Base-by-base conservation (phyloP, 2,888 invertebrate genomes). In the Nomada goodeniana region DNA sequence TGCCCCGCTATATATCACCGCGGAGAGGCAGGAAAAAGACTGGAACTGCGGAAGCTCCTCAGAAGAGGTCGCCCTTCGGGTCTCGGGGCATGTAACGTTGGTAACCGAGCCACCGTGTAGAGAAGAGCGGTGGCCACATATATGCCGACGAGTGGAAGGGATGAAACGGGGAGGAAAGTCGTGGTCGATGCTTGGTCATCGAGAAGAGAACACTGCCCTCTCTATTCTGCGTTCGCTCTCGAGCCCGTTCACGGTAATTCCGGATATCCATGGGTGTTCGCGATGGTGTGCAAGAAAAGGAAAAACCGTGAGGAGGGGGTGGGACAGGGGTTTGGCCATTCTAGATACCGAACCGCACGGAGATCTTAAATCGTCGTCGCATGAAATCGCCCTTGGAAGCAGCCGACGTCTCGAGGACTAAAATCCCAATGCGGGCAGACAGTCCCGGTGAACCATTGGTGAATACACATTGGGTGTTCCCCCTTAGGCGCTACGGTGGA, bases 1-100 rank as follows among this genome's bases (percentile, higher is more conserved):
- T 87, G 87, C 84, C 82, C 86, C 71, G 76, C 90, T 87, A 91
- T 91, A 91, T 90, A 89, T 91, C 90, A 88, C 73, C 72, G 75
- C 42, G 81, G 72, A 79, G 61, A 78, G 72, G 67, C 69, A 57
- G 71, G 81, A 70, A 80, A 80, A 80, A 74, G 55, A 73, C 63
- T 72, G 69, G 76, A 57, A 69, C 73, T 64, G 65, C 60, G 70
- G 72, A 72, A 68, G 36, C 61, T 63, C 60, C 18, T 47, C 63
- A 72, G 72, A 77, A 82, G 73, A 67, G 68, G 61, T 70, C 72
- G 68, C 79, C 75, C 42, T 67, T 73, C 55, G 64, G 79, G 83
- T 84, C 88, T 88, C 72, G 75, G 72, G 87, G 82, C 84, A 87
- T 89, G 89, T 89, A 89, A 89, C 87, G 88, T 88, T 82, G 78